These are phyloP conservation scores for Orchesella flavescens DNA, from an alignment of 2,888 invertebrate genomes.

Conservation along the genomic window DNA sequence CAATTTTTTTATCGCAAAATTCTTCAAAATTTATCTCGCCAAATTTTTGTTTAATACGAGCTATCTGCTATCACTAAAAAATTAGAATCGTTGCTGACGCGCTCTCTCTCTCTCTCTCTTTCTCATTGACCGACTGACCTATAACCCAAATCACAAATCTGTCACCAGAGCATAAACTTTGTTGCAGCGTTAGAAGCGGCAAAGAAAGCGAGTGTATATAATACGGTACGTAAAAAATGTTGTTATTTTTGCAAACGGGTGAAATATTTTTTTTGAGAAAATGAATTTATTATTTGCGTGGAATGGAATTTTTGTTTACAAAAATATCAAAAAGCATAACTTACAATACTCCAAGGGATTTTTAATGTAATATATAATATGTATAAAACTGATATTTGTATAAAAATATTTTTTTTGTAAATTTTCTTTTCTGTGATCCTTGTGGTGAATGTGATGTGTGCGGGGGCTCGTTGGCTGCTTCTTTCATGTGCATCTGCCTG, in stretches of 20 bases:
- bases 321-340: no score
- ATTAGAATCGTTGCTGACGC: not conserved
- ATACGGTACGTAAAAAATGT: no score
- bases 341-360: no score
- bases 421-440: slow-evolving; percentile 56
- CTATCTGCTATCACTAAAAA: slow-evolving; percentile 12
- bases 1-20: no score
- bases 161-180: no score
- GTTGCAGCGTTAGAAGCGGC: no score
- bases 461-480: slow-evolving; percentile 49
- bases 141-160: slow-evolving; percentile 19
- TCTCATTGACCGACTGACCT: slow-evolving; percentile 58
- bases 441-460: slow-evolving; percentile 57
- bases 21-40: not conserved
- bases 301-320: no score
- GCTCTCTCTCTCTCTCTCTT: not conserved
- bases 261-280: no score
- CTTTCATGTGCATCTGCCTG: slow-evolving; percentile 56
- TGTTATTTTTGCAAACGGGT: no score
- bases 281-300: no score
- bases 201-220: no score
- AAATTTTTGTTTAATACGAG: not conserved
- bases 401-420: slow-evolving; percentile 39
- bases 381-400: slow-evolving; percentile 20
- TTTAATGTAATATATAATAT: slow-evolving; percentile 16